These are phyloP conservation scores for Schizaphis graminum DNA, from an alignment of 2,888 invertebrate species.

Conservation along the genomic window DNA sequence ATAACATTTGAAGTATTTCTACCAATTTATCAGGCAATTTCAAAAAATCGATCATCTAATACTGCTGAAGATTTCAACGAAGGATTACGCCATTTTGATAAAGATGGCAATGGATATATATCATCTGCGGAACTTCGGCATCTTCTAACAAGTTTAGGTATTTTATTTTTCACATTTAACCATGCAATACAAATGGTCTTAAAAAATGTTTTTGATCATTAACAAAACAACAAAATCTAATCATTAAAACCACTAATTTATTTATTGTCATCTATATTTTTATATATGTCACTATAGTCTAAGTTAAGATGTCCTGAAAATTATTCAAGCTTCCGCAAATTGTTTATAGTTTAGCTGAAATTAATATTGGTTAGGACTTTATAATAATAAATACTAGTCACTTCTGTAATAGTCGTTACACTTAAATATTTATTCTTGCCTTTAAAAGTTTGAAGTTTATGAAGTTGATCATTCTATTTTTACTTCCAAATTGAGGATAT, in stretches of 20 bases:
- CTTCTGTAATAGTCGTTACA: neutral
- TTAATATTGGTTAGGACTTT: neutral
- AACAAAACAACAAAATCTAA: neutral
- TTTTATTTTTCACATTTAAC: neutral
- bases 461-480: neutral
- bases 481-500: neutral
- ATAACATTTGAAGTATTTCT: conserved; percentile 99
- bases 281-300: neutral
- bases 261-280: neutral
- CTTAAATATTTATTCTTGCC: neutral
- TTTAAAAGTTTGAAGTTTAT: neutral
- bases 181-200: neutral
- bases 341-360: neutral
- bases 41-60: conserved; percentile 92
- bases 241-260: neutral
- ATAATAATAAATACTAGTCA: neutral
- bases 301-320: neutral
- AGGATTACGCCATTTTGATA: conserved; percentile 97
- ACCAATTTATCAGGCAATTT: conserved; percentile 96
- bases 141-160: conserved; percentile 92
- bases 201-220: no score
- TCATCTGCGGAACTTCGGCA: conserved; percentile 98
- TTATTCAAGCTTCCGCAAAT: neutral
- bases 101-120: conserved; percentile 99
- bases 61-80: conserved; percentile 99